Conservation (phyloP, 2,797 vertebrate species). For the Danio jaintianensis region DNA sequence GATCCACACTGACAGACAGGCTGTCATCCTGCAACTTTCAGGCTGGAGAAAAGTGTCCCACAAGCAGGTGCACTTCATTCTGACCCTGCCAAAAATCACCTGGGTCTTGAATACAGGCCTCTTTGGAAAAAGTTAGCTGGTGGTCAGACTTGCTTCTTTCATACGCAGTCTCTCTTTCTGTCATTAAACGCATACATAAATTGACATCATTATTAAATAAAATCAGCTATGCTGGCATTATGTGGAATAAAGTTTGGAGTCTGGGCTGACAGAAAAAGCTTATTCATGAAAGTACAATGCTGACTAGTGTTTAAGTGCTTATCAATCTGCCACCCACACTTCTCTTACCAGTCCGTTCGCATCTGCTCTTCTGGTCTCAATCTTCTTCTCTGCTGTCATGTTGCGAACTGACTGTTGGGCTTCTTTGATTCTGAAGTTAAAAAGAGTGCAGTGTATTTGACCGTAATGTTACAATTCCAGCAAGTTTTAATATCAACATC, state of each 20-base stretch:
- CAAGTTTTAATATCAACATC: not conserved
- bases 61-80: not conserved
- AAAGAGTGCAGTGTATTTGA: constrained; percentile 19
- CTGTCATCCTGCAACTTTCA: not conserved
- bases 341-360: constrained; percentile 89
- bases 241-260: not conserved
- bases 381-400: constrained; percentile 93
- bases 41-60: not conserved
- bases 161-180: constrained; percentile 94
- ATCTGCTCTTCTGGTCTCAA: constrained; percentile 92
- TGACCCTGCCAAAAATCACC: not conserved
- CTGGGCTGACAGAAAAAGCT: not conserved
- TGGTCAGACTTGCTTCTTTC: constrained; percentile 86
- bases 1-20: not conserved
- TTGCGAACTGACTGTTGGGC: constrained; percentile 90
- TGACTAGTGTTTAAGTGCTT: constrained; percentile 4
- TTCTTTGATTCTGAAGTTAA: constrained; percentile 85
- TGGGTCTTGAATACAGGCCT: not conserved
- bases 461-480: not conserved
- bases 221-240: not conserved
- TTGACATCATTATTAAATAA: not conserved
- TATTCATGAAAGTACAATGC: not conserved
- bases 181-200: constrained; percentile 54
- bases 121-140: constrained; percentile 70
- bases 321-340: not conserved